These are phyloP conservation scores for Ecdyonurus torrentis DNA, from an alignment of 2,888 invertebrate genomes.

Conservation along the genomic window DNA sequence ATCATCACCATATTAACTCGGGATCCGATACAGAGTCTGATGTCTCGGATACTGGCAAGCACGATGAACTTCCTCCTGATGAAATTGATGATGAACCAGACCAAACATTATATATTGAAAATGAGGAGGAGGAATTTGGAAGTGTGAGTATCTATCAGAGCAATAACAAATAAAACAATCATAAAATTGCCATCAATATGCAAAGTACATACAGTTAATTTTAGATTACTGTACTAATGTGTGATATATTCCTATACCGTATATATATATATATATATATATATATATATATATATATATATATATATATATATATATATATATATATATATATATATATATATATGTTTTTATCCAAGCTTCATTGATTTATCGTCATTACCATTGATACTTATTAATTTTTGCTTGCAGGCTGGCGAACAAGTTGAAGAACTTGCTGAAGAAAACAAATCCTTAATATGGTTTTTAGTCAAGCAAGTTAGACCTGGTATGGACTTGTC, in stretches of 20 bases:
- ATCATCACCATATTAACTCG: constrained; percentile 1
- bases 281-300: no score
- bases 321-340: no score
- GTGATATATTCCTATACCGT: no score
- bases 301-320: no score
- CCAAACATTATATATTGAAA: constrained; percentile 41
- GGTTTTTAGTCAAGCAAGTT: constrained; percentile 82
- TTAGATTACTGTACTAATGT: no score
- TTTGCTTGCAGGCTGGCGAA: constrained; percentile 45
- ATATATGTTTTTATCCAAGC: no score
- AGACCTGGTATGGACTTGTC: constrained; percentile 92
- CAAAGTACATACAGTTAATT: no score
- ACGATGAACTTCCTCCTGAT: constrained; percentile 27
- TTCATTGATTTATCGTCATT: no score
- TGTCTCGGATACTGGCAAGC: constrained; percentile 31
- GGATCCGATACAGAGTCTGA: constrained; percentile 45
- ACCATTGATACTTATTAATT: constrained; percentile 10
- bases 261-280: no score
- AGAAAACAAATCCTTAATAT: constrained; percentile 86
- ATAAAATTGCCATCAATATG: no score
- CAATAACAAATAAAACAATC: no score
- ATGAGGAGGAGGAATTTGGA: constrained; percentile 41
- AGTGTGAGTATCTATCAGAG: constrained; percentile 24
- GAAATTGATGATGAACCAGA: constrained; percentile 28
- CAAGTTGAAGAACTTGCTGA: constrained; percentile 85